Evolutionary conservation across 2,888 invertebrate genomes (phyloP).

Genomic region (Heterodera filipjevi): DNA sequence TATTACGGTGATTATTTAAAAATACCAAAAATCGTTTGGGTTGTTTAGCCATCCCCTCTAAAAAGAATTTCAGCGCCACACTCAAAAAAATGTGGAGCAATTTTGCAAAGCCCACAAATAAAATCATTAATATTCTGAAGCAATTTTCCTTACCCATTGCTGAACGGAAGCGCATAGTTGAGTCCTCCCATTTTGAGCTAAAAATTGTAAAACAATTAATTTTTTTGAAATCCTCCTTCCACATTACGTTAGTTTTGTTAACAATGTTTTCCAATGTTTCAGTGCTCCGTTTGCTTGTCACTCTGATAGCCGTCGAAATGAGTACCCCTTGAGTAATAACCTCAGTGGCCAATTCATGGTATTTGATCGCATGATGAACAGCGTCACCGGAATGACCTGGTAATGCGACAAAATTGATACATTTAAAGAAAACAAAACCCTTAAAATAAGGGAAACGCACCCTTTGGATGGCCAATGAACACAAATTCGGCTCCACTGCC

Average conservation of each 20-base stretch:
- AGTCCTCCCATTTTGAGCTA: constrained; percentile 48
- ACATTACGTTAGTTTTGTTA: constrained; percentile 48
- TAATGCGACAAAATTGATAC: constrained; percentile 1
- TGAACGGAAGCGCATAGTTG: constrained; percentile 43
- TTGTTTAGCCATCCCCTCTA: no score
- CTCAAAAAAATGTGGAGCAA: no score
- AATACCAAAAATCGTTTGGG: no score
- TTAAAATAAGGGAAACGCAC: constrained; percentile 8
- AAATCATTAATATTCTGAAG: no score
- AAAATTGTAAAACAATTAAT: background rate
- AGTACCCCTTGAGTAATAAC: constrained; percentile 50
- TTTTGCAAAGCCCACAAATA: no score
- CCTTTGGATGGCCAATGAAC: constrained; percentile 36
- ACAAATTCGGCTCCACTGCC: constrained; percentile 27
- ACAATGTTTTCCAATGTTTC: constrained; percentile 50
- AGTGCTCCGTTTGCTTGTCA: constrained; percentile 26
- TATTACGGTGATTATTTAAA: no score
- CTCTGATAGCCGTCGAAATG: constrained; percentile 38
- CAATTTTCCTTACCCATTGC: constrained; percentile 1
- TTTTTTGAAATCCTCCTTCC: constrained; percentile 34
- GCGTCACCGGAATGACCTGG: background rate
- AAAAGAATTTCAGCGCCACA: no score
- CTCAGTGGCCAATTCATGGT: constrained; percentile 37
- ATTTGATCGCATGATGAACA: constrained; percentile 30
- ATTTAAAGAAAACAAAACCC: background rate